Percentiles rank a stretch among this genome's conserved stretches.
phyloP scores from a whole-genome alignment of 2,113 vertebrate species.

The Alosa alosa region DNA sequence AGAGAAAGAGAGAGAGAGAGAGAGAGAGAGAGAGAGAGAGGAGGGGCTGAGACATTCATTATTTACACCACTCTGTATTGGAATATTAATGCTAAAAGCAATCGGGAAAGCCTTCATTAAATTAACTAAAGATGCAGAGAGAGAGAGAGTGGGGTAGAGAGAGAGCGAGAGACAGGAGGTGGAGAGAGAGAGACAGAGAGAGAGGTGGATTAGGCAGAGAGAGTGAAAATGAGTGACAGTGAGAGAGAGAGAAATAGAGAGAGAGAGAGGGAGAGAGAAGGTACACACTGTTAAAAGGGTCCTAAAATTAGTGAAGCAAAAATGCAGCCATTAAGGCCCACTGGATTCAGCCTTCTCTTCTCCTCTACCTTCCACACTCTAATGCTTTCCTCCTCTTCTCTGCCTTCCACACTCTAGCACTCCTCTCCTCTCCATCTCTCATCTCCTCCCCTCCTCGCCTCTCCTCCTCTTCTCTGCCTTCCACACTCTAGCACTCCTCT shows the following conservation, averaged over 20 bases:
- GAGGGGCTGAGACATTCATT: conserved; percentile 72
- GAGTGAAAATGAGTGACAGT: conserved; percentile 25
- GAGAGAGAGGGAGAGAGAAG: conserved; percentile 25
- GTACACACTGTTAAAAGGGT: conserved; percentile 72
- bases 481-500: too few species aligned
- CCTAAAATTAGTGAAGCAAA: conserved; percentile 80
- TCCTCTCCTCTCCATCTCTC: conserved; percentile 26
- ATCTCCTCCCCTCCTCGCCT: conserved; percentile 10
- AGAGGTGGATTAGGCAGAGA: conserved; percentile 25
- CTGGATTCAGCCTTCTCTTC: conserved; percentile 49
- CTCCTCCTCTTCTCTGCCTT: too few species aligned
- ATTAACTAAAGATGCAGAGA: conserved; percentile 70
- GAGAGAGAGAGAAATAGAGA: conserved; percentile 29
- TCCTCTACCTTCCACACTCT: conserved; percentile 46
- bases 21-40: conserved; percentile 49
- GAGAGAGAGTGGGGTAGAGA: background rate
- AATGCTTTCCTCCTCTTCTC: conserved; percentile 38
- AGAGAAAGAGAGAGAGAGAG: too few species aligned
- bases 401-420: conserved; percentile 33
- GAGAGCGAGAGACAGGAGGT: background rate
- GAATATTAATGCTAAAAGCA: conserved; percentile 92
- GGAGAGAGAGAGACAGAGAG: background rate
- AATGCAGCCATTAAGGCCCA: conserved; percentile 74
- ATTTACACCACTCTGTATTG: conserved; percentile 78
- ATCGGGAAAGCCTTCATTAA: conserved; percentile 72